Evolutionary conservation across 2,888 invertebrate genomes (phyloP).

Genomic region (Melanophora roralis): DNA sequence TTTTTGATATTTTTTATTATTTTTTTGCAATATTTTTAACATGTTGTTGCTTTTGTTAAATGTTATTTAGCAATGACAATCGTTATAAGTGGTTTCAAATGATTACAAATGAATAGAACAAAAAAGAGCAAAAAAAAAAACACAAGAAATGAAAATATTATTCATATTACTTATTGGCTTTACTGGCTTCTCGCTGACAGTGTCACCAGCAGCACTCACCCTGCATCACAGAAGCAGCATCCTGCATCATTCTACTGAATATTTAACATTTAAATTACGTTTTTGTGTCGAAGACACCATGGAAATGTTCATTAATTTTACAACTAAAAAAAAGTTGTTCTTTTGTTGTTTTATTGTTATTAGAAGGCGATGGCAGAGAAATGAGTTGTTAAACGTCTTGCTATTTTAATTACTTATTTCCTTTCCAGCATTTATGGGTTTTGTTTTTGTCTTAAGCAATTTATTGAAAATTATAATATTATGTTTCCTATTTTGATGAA

Average conservation of each 20-base stretch:
- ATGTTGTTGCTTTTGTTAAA: conserved; percentile 28
- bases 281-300: conserved; percentile 28
- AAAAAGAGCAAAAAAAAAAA: not conserved
- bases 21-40: not conserved
- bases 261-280: conserved; percentile 18
- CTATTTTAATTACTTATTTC: conserved; percentile 5
- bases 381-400: not conserved
- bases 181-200: not conserved
- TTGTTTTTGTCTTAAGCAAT: not conserved
- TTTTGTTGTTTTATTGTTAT: not conserved
- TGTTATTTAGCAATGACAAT: conserved; percentile 40
- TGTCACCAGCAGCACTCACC: not conserved
- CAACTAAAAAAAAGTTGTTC: not conserved
- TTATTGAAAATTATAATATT: not conserved
- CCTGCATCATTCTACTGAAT: not conserved
- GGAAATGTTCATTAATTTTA: conserved; percentile 43
- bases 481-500: not conserved
- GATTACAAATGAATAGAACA: conserved; percentile 1
- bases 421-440: not conserved
- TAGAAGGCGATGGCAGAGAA: not conserved
- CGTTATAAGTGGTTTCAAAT: conserved; percentile 52
- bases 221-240: no score
- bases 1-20: conserved; percentile 7
- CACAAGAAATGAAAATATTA: conserved; percentile 3
- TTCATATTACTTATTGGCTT: conserved; percentile 29